Conservation (phyloP, 2,797 vertebrate species). For the Tamandua tetradactyla region DNA sequence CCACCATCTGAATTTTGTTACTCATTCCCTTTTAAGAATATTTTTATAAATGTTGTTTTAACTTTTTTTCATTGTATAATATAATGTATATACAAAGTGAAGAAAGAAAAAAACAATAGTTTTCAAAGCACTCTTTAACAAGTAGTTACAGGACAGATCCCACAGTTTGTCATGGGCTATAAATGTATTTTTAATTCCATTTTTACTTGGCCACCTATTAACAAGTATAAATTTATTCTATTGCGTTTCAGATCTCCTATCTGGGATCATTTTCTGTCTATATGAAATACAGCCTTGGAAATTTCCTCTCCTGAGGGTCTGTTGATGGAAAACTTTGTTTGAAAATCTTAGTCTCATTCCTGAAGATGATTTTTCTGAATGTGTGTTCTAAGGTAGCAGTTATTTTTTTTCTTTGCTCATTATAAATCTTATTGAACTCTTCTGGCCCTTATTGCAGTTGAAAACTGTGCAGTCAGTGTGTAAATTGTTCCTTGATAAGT, state of each 20-base stretch:
- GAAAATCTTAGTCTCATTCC: neutral
- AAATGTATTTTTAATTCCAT: neutral
- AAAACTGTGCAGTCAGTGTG: neutral
- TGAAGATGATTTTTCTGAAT: constrained; percentile 6
- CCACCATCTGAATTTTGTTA: neutral
- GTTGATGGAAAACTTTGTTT: neutral
- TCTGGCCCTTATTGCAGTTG: constrained; percentile 30
- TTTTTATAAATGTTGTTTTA: too few relatives aligned
- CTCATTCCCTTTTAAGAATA: neutral
- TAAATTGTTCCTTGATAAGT: neutral
- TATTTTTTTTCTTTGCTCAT: neutral
- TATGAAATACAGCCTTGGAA: neutral
- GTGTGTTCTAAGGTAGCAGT: neutral
- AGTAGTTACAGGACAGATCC: too few relatives aligned
- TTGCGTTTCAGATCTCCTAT: neutral
- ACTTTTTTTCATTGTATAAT: neutral
- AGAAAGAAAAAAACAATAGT: too few relatives aligned
- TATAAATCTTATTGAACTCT: neutral
- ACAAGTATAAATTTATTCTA: neutral
- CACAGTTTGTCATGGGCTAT: too few relatives aligned
- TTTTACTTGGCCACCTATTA: neutral
- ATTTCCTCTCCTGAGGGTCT: neutral
- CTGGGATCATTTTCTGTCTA: neutral
- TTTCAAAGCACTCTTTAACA: too few relatives aligned
- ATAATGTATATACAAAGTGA: too few relatives aligned